Conservation (phyloP, 2,888 invertebrate genomes). For the Rhimphoctona megacephalus region DNA sequence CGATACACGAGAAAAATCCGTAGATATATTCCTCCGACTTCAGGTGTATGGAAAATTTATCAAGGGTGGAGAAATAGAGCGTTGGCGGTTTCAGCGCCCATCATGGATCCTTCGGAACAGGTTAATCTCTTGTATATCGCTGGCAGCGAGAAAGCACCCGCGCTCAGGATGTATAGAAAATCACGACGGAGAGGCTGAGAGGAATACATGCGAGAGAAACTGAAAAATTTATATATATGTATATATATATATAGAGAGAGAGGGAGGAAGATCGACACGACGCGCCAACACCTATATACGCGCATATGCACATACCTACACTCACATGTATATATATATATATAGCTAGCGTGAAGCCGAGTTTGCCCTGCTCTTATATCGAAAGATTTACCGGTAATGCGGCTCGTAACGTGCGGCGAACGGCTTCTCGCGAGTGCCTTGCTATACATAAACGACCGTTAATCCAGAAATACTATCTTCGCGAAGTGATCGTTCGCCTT, state of each 20-base stretch:
- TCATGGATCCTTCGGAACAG: slow-evolving; percentile 74
- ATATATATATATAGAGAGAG: slow-evolving; percentile 9
- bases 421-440: slow-evolving; percentile 71
- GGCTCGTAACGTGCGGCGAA: slow-evolving; percentile 77
- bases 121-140: slow-evolving; percentile 78
- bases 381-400: slow-evolving; percentile 81
- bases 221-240: not conserved
- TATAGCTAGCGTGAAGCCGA: slow-evolving; percentile 16
- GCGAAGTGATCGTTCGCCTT: slow-evolving; percentile 60
- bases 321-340: not conserved
- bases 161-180: slow-evolving; percentile 47
- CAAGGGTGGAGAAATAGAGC: not conserved
- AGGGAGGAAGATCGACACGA: slow-evolving; percentile 22
- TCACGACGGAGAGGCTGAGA: slow-evolving; percentile 52
- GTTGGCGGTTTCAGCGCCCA: slow-evolving; percentile 31
- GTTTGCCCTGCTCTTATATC: slow-evolving; percentile 75
- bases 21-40: not conserved
- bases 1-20: not conserved
- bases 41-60: not conserved
- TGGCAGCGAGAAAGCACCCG: slow-evolving; percentile 57
- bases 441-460: slow-evolving; percentile 79
- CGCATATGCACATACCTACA: not conserved
- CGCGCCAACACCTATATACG: slow-evolving; percentile 5
- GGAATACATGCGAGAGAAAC: slow-evolving; percentile 48
- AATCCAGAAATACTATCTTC: slow-evolving; percentile 81